These are phyloP conservation scores for Argynnis bischoffii DNA, from an alignment of 2,888 invertebrate species.

Conservation along the genomic window DNA sequence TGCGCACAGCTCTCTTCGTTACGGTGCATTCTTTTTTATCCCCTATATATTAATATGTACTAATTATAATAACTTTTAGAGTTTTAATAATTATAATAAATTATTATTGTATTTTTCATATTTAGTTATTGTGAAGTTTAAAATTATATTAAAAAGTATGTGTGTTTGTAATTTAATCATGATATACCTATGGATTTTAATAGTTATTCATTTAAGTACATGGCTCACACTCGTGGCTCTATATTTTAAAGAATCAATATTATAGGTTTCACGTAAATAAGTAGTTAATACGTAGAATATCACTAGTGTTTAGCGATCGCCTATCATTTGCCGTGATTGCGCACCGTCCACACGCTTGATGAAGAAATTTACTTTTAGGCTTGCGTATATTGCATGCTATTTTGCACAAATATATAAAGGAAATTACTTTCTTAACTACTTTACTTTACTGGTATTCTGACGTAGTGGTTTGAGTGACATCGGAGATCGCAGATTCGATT, in stretches of 20 bases:
- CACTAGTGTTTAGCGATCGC: slow-evolving; percentile 47
- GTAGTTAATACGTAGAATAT: slow-evolving; percentile 49
- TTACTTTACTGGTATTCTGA: too few relatives aligned
- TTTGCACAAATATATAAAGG: background rate
- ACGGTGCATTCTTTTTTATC: slow-evolving; percentile 12
- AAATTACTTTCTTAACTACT: background rate
- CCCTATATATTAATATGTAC: too few relatives aligned
- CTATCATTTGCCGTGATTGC: slow-evolving; percentile 72
- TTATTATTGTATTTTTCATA: too few relatives aligned
- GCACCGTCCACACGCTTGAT: slow-evolving; percentile 56
- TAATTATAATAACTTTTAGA: too few relatives aligned
- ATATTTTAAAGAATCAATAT: slow-evolving; percentile 35
- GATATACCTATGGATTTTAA: too few relatives aligned
- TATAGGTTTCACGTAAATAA: slow-evolving; percentile 42
- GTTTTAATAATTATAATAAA: too few relatives aligned
- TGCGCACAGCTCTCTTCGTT: slow-evolving; percentile 7
- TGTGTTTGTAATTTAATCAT: too few relatives aligned
- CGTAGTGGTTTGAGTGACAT: too few relatives aligned
- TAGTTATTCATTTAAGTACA: too few relatives aligned
- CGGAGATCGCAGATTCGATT: too few relatives aligned
- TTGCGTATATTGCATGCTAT: slow-evolving; percentile 11
- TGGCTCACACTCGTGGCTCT: background rate
- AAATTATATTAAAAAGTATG: too few relatives aligned
- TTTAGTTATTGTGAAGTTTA: too few relatives aligned
- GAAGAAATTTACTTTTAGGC: slow-evolving; percentile 70